Evolutionary conservation across 2,113 vertebrate species (phyloP).

Genomic region (Antechinus flavipes): DNA sequence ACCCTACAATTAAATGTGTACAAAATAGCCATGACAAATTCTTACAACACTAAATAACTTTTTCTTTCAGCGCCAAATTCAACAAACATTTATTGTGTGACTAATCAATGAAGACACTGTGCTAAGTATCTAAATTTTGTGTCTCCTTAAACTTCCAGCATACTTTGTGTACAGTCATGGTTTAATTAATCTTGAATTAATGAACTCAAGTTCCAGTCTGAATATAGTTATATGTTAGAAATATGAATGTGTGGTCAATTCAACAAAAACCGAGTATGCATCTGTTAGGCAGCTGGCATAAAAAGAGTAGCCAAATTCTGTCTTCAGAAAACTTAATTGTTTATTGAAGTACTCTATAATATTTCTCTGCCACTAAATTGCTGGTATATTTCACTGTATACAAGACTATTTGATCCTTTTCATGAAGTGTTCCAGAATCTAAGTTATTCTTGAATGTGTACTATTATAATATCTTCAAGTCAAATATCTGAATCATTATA

Average conservation of each 20-base stretch:
- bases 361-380: background rate
- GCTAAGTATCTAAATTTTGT: background rate
- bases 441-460: background rate
- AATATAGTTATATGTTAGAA: background rate
- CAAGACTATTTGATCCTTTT: conserved; percentile 45
- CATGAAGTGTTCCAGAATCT: background rate
- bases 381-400: conserved; percentile 43
- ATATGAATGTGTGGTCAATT: background rate
- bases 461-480: background rate
- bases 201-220: background rate
- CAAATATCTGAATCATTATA: background rate
- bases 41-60: background rate
- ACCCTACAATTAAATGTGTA: background rate
- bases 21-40: background rate
- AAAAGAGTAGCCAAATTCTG: background rate
- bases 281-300: background rate
- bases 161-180: background rate
- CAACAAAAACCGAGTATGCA: background rate
- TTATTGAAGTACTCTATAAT: background rate
- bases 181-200: background rate
- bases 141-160: background rate
- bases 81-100: background rate
- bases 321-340: background rate
- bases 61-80: background rate
- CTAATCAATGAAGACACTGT: background rate